phyloP scores from a whole-genome alignment of 2,113 vertebrate genomes.

The Xiphophorus hellerii region DNA sequence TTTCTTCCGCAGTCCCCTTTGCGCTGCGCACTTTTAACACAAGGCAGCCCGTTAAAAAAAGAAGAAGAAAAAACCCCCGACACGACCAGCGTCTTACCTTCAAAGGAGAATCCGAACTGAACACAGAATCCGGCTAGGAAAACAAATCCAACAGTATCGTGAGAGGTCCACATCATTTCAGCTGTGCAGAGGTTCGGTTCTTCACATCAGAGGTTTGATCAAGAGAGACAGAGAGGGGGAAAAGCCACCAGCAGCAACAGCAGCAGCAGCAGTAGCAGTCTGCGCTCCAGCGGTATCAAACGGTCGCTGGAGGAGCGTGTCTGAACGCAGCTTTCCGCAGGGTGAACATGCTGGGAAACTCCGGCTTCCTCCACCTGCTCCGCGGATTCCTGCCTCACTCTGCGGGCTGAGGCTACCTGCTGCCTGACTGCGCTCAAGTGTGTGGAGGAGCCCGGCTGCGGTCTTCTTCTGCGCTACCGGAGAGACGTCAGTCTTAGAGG shows the following conservation, averaged over 20 bases:
- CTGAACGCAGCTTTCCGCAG: constrained; percentile 53
- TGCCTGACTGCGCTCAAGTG: constrained; percentile 52
- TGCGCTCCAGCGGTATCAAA: constrained; percentile 59
- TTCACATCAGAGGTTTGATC: constrained; percentile 56
- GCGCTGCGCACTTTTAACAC: constrained; percentile 64
- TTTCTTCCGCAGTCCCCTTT: not conserved
- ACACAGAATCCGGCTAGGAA: constrained; percentile 79
- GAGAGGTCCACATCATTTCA: constrained; percentile 83
- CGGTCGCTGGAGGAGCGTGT: constrained; percentile 46
- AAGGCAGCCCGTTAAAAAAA: constrained; percentile 12
- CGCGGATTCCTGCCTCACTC: constrained; percentile 18
- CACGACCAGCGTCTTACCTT: constrained; percentile 70
- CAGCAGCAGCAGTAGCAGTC: not conserved
- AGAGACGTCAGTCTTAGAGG: constrained; percentile 70
- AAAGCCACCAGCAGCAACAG: not conserved
- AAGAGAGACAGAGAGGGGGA: constrained; percentile 1
- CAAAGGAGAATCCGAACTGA: constrained; percentile 79
- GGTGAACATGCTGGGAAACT: constrained; percentile 72
- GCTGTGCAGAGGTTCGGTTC: constrained; percentile 24
- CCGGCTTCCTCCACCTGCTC: constrained; percentile 28
- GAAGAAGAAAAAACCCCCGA: constrained; percentile 4
- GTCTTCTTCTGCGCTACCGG: constrained; percentile 61
- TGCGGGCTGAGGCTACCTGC: constrained; percentile 52
- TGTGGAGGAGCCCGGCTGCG: constrained; percentile 57
- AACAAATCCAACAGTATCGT: constrained; percentile 82